phyloP scores from a whole-genome alignment of 1,140 invertebrate genomes.

The Bombus vancouverensis region DNA sequence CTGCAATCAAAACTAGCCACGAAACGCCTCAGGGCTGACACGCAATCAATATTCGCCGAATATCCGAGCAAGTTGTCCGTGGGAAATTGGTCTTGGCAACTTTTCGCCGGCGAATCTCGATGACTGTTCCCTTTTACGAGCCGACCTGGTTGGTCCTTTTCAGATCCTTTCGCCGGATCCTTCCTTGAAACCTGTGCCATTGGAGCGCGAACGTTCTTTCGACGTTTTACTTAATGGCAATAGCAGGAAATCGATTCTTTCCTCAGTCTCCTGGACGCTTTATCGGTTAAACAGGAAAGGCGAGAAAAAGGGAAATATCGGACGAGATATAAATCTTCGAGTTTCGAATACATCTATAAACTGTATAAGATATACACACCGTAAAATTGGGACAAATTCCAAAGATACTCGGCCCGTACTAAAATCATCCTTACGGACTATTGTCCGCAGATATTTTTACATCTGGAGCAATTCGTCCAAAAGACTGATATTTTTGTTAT shows the following conservation, averaged over 20 bases:
- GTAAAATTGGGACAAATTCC: too few relatives aligned
- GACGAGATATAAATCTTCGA: too few relatives aligned
- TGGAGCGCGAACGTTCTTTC: conserved; percentile 8
- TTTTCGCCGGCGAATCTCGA: conserved; percentile 40
- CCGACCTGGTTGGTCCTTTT: conserved; percentile 5
- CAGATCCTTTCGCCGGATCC: neutral
- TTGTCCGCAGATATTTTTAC: too few relatives aligned
- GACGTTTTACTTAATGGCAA: conserved; percentile 20
- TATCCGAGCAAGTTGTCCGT: conserved; percentile 26
- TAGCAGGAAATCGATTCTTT: neutral
- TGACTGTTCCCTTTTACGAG: conserved; percentile 59
- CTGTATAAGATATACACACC: too few relatives aligned
- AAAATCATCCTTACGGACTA: too few relatives aligned
- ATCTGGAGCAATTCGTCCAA: too few relatives aligned
- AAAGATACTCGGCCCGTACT: too few relatives aligned
- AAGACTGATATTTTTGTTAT: too few relatives aligned
- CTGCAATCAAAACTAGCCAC: neutral
- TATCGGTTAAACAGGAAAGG: neutral
- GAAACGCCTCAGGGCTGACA: neutral
- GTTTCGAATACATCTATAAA: too few relatives aligned
- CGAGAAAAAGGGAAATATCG: too few relatives aligned
- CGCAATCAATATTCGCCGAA: conserved; percentile 55
- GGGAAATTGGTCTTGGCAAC: conserved; percentile 42
- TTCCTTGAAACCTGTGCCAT: neutral
- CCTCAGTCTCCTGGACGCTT: neutral